Base-by-base conservation (phyloP, 2,113 vertebrate species). In the Rhegmatorhina hoffmannsi region DNA sequence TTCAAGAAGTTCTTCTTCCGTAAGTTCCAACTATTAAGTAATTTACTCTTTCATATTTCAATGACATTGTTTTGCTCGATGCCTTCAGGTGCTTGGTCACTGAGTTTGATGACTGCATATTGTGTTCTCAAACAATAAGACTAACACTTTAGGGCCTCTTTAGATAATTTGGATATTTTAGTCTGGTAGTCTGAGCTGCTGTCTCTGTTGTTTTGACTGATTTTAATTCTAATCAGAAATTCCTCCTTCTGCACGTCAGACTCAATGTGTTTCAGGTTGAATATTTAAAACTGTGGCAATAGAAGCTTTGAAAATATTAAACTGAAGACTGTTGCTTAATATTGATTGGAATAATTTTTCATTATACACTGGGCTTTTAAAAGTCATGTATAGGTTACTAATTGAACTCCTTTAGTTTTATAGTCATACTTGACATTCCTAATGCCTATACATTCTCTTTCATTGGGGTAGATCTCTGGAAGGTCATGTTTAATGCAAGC, bases 1-100 rank as follows among this genome's bases (percentile, higher is more conserved):
- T 99, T 92, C 99, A 99, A 92, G 99, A 99, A 97, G 98, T 99
- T 50, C 95, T 99, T 81, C 31, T 99, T 70, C 99, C 99, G 99
- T 99, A 98, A 98, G 99, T 98, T 96, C 63, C 26, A 43, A 43
- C 2, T 47, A 13, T 26, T 85, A 19, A 64, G 29, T 68, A 49
- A 90, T 58, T 33, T 89, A 9, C 25, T 55, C 5, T 74, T 92
- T 56, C 31, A 7, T 58, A 55, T 78, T 84, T 87, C 49, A 89
- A 84, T 89, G 60, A 29, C n/a, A n/a, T 23, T 38, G 24, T 49
- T 91, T 73, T 93, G 13, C 52, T 86, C 68, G 33, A 60, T 84
- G 28, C 2, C 0, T 59, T 79, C 52, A 50, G 66, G 47, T 21
- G 33, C 64, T 84, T 56, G 56, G 43, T 66, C 58, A 74, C 60